A percentile compares a stretch with the other conserved stretches of the same genome.
phyloP scores from a whole-genome alignment of 2,113 vertebrate species.

The Elephantulus edwardii region DNA sequence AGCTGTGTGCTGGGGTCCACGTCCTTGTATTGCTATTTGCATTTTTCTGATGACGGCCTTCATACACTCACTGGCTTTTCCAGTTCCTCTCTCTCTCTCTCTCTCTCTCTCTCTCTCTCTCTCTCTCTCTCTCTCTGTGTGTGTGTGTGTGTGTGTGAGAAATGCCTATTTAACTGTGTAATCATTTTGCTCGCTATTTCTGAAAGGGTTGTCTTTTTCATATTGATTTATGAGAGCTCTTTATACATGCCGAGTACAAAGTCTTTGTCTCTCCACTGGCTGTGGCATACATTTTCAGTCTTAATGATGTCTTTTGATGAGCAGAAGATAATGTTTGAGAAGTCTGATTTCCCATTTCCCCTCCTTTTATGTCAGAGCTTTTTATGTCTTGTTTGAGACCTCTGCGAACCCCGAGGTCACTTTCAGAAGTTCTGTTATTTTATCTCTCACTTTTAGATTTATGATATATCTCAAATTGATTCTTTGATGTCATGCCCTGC shows the following conservation, averaged over 20 bases:
- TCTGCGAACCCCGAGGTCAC: not conserved
- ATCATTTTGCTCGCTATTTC: not conserved
- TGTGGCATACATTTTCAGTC: not conserved
- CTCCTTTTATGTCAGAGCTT: not conserved
- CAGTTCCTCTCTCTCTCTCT: no score
- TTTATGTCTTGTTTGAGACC: conserved; percentile 9
- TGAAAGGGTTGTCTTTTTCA: not conserved
- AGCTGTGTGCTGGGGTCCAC: no score
- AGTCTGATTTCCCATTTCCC: not conserved
- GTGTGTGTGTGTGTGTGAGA: conserved; percentile 6
- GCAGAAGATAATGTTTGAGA: not conserved
- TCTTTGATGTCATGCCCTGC: not conserved
- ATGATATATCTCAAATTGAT: not conserved
- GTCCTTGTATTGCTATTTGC: no score
- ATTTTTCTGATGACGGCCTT: no score
- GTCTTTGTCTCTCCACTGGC: not conserved
- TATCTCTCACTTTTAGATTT: not conserved
- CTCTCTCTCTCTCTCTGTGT: no score
- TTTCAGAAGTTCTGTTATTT: conserved; percentile 35
- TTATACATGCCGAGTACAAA: not conserved
- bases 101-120: no score
- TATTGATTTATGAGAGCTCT: not conserved
- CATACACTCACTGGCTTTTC: no score
- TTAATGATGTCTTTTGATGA: not conserved
- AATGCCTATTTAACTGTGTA: not conserved